Conservation (phyloP, 2,797 vertebrate genomes). For the Periparus ater region DNA sequence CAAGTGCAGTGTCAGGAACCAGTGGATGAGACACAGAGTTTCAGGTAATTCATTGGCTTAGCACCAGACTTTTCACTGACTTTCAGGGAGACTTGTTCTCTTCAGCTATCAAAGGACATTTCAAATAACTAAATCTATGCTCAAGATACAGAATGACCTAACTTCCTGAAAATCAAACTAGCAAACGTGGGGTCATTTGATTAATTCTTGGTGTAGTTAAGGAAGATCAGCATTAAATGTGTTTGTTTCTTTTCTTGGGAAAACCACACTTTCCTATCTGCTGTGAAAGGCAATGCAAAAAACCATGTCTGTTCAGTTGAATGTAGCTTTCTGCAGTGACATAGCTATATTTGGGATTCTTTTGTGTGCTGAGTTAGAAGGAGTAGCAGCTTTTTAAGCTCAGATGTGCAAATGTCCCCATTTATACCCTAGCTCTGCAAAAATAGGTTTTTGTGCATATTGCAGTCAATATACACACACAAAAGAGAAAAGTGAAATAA, state of each 20-base stretch:
- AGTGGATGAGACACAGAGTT: not conserved
- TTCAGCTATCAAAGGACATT: not conserved
- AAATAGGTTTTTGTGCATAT: not conserved
- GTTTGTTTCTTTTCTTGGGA: not conserved
- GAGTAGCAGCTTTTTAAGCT: slow-evolving; percentile 28
- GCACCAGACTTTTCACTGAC: not conserved
- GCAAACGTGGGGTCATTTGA: not conserved
- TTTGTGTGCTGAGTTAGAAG: slow-evolving; percentile 28
- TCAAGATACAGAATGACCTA: not conserved
- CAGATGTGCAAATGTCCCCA: slow-evolving; percentile 42
- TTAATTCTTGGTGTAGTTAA: not conserved
- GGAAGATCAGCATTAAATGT: not conserved
- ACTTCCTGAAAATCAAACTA: not conserved
- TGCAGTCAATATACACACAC: slow-evolving; percentile 4
- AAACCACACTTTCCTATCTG: not conserved
- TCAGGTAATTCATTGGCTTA: not conserved
- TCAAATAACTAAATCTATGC: not conserved
- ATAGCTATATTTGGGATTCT: slow-evolving; percentile 16
- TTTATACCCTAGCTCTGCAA: slow-evolving; percentile 16
- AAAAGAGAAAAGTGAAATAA: not conserved
- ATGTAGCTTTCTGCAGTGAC: not conserved
- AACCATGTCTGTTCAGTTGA: not conserved
- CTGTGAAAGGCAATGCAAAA: not conserved
- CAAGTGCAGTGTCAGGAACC: not conserved
- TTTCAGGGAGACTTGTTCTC: not conserved